These are phyloP conservation scores for Xenotilapia leptura DNA, from an alignment of 2,113 vertebrate genomes.

Conservation along the genomic window DNA sequence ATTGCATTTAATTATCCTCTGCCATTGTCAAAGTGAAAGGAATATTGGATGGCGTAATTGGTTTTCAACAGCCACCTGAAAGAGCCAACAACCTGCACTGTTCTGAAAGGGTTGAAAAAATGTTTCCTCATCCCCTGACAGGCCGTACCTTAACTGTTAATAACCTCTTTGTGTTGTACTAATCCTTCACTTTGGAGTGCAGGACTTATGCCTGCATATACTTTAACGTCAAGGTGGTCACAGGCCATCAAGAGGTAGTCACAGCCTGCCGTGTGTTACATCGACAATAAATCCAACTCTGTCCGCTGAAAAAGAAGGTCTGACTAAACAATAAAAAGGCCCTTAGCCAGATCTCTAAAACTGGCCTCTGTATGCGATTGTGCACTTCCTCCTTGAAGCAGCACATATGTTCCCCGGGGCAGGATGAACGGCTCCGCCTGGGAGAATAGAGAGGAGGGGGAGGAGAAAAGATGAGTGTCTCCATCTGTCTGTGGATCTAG, in stretches of 20 bases:
- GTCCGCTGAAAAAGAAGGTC: constrained; percentile 37
- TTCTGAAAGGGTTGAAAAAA: not conserved
- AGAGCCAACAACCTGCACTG: not conserved
- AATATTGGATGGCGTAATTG: constrained; percentile 34
- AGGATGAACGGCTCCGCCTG: constrained; percentile 39
- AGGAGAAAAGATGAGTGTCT: constrained; percentile 27
- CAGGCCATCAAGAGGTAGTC: not conserved
- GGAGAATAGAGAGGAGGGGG: constrained; percentile 23
- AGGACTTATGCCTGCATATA: not conserved
- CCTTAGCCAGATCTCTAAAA: constrained; percentile 24
- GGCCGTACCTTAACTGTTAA: not conserved
- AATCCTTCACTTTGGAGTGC: not conserved
- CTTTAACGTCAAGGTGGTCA: not conserved
- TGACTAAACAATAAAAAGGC: constrained; percentile 40
- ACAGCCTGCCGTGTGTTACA: not conserved
- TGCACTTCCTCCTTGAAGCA: constrained; percentile 34
- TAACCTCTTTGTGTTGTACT: not conserved
- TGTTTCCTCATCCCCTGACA: not conserved
- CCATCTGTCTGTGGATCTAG: constrained; percentile 63
- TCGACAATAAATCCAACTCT: not conserved
- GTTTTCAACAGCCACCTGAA: constrained; percentile 6
- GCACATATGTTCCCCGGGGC: constrained; percentile 60
- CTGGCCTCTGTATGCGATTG: constrained; percentile 40
- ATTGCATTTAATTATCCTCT: constrained; percentile 26
- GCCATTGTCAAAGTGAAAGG: not conserved